These are phyloP conservation scores for Eolophus roseicapilla DNA, from an alignment of 2,113 vertebrate genomes.

Conservation along the genomic window DNA sequence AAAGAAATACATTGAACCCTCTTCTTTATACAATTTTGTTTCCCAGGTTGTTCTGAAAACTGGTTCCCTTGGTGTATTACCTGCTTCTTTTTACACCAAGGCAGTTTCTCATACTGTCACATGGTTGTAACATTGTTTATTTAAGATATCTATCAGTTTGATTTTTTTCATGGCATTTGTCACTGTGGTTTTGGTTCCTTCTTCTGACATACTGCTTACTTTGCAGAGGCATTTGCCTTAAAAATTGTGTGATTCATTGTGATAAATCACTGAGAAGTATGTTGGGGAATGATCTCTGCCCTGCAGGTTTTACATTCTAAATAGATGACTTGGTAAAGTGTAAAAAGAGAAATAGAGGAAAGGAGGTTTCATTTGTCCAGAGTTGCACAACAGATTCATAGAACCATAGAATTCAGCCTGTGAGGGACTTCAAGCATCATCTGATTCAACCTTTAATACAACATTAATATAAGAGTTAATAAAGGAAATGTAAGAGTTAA, in stretches of 20 bases:
- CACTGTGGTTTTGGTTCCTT: not conserved
- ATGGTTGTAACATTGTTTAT: not conserved
- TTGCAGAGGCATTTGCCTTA: not conserved
- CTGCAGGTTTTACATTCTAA: not conserved
- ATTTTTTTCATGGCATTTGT: not conserved
- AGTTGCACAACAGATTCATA: not conserved
- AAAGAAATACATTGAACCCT: not conserved
- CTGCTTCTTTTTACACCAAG: not conserved
- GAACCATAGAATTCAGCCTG: not conserved
- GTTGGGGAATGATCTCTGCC: not conserved
- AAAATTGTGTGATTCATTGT: not conserved
- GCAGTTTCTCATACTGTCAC: not conserved
- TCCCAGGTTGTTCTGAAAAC: not conserved
- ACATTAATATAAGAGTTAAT: not conserved
- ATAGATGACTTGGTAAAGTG: not conserved
- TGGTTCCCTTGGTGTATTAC: accelerated
- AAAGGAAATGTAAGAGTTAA: not conserved
- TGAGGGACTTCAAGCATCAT: not conserved
- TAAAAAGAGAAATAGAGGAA: not conserved
- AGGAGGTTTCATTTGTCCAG: not conserved
- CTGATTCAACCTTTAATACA: not conserved
- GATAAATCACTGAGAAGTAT: not conserved
- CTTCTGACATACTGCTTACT: not conserved
- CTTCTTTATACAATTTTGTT: not conserved
- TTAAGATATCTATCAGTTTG: not conserved